Base-by-base conservation (phyloP, 2,113 vertebrate genomes). In the Lucifuga dentata region DNA sequence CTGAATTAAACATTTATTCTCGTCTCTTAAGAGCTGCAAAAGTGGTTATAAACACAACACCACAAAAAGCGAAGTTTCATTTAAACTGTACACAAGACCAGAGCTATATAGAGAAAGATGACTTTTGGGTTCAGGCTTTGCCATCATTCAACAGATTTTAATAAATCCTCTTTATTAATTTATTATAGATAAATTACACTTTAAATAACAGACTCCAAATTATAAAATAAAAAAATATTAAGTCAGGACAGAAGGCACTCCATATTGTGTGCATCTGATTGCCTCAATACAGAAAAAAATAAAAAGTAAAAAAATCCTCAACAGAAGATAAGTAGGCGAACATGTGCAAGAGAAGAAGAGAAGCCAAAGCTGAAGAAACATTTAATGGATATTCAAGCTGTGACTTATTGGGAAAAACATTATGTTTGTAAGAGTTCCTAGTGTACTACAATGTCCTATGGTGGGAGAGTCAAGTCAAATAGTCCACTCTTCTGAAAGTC, bases 211-310 rank as follows among this genome's bases (percentile, higher is more conserved):
- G 43, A 16, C 4, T 55, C 2, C 16, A 23, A 48, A 75, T 48
- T 26, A 59, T 13, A 68, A 56, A 58, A 57, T n/a, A 61, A 60
- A 15, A 49, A 19, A 35, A 15, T 24, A 16, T 57, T 10, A 33
- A 67, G 38, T 51, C 45, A 41, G 36, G 26, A 58, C 57, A 59
- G 45, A 65, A 12, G n/a, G 44, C 17, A 4, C 24, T 58, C 53
- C 11, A 60, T 46, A 80, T 56, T 55, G 17, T 41, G 23, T 1
- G 1, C 39, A 65, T 60, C 41, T 17, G 15, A 68, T 68, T 73
- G 35, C 11, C 17, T 2, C 13, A 64, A 45, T 15, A 12, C 20
- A n/a, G n/a, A n/a, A n/a, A n/a, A n/a, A n/a, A n/a, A n/a, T n/a
- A n/a, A n/a, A n/a, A n/a, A n/a, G n/a, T 19, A 58, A 23, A 39